Conservation (phyloP, 1,140 invertebrate genomes). For the Drosophila kepulauana region DNA sequence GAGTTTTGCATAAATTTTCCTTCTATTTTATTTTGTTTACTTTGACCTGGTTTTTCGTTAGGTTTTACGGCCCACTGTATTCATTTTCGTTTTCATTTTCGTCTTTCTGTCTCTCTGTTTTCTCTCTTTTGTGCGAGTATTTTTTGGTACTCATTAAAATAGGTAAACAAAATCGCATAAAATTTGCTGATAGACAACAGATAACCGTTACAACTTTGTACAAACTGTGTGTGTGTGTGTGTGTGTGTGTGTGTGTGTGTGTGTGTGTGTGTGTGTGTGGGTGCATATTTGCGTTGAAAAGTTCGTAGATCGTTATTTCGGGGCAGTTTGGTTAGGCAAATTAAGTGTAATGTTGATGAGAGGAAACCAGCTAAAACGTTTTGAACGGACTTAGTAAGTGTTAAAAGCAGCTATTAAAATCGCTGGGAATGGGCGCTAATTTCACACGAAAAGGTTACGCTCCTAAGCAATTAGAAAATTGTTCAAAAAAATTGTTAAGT, state of each 20-base stretch:
- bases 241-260: constrained; percentile 12
- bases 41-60: constrained; percentile 77
- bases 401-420: constrained; percentile 58
- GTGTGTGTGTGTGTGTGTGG: constrained; percentile 4
- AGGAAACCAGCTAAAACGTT: constrained; percentile 33
- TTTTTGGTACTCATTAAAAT: constrained; percentile 81
- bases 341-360: constrained; percentile 60
- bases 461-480: constrained; percentile 11
- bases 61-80: constrained; percentile 58
- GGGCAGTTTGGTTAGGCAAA: constrained; percentile 69
- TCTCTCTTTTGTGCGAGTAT: constrained; percentile 54
- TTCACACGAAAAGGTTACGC: constrained; percentile 44
- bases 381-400: constrained; percentile 47
- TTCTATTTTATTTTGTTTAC: constrained; percentile 77
- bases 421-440: constrained; percentile 17
- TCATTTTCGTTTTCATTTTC: constrained; percentile 54
- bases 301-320: constrained; percentile 23
- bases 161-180: constrained; percentile 82
- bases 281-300: constrained; percentile 27
- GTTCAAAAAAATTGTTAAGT: constrained; percentile 21
- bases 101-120: constrained; percentile 30
- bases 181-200: constrained; percentile 81
- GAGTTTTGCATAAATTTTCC: constrained; percentile 80
- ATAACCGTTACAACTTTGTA: constrained; percentile 79
- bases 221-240: constrained; percentile 49